Evolutionary conservation across 1,140 invertebrate genomes (phyloP).

Genomic region (Antheraea pernyi): DNA sequence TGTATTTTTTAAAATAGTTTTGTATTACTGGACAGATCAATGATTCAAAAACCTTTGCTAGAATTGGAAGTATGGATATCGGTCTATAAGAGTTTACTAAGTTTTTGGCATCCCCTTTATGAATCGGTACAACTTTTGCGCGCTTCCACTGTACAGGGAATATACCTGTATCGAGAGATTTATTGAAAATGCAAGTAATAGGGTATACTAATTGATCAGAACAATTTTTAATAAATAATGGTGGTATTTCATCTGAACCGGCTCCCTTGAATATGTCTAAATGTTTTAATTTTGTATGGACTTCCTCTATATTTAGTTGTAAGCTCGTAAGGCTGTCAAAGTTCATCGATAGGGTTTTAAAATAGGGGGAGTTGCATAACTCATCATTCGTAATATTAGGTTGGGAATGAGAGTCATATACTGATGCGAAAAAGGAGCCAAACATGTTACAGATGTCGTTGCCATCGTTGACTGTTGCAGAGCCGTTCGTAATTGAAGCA

Average conservation of each 20-base stretch:
- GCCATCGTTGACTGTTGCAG: conserved; percentile 10
- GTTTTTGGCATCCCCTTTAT: conserved; percentile 4
- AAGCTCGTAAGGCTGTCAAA: neutral
- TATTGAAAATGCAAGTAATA: conserved; percentile 1
- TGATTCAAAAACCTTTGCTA: conserved; percentile 24
- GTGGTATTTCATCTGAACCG: conserved; percentile 21
- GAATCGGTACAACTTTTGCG: conserved; percentile 8
- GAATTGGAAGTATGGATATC: conserved; percentile 17
- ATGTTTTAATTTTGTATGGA: conserved; percentile 9
- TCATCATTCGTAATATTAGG: neutral
- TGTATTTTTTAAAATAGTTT: conserved; percentile 6
- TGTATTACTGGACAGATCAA: conserved; percentile 16
- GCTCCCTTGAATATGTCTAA: conserved; percentile 17
- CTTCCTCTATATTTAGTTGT: neutral
- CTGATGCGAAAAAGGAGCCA: conserved; percentile 24
- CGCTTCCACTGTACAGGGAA: conserved; percentile 6
- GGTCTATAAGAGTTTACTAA: conserved; percentile 18
- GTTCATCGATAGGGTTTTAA: neutral
- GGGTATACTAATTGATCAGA: neutral
- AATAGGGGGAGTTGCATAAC: neutral
- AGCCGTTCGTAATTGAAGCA: conserved; percentile 18
- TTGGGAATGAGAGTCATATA: conserved; percentile 10
- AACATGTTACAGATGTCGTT: conserved; percentile 30
- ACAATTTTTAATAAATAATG: conserved; percentile 15
- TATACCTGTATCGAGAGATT: neutral